Percentiles rank a stretch among this genome's conserved stretches.
These are phyloP conservation scores for Pharmacophagus antenor DNA, from an alignment of 2,888 invertebrate species.

Conservation along the genomic window DNA sequence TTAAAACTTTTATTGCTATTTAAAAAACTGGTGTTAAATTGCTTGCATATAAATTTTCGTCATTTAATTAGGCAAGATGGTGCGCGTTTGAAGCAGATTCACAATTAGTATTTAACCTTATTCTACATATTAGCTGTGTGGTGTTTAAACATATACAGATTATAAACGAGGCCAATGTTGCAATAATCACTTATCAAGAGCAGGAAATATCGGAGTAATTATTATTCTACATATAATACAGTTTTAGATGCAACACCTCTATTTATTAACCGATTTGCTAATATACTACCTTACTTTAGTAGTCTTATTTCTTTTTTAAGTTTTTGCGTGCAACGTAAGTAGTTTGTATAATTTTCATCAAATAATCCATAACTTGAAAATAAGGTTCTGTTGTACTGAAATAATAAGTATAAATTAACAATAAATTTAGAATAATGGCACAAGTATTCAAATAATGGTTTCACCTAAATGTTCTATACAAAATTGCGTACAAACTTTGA, in stretches of 20 bases:
- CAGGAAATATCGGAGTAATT: not conserved
- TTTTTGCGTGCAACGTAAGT: too few species aligned
- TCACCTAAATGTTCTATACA: too few species aligned
- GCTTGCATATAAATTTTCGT: slow-evolving; percentile 58
- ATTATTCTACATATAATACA: not conserved
- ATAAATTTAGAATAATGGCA: too few species aligned
- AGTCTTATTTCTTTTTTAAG: not conserved
- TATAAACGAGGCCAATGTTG: slow-evolving; percentile 20
- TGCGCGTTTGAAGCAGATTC: slow-evolving; percentile 45
- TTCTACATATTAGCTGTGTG: slow-evolving; percentile 33
- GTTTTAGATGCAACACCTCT: not conserved
- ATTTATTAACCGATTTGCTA: not conserved
- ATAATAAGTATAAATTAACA: too few species aligned
- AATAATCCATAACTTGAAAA: not conserved
- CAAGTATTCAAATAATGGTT: too few species aligned
- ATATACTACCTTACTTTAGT: too few species aligned
- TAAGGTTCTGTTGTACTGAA: too few species aligned
- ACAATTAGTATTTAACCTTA: slow-evolving; percentile 54
- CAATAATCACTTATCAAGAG: slow-evolving; percentile 17
- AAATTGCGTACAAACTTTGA: too few species aligned
- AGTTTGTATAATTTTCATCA: not conserved
- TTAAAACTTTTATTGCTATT: not conserved
- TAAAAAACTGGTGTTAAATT: slow-evolving; percentile 62
- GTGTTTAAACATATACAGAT: slow-evolving; percentile 33
- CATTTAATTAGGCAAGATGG: slow-evolving; percentile 65